A percentile compares a stretch with the other conserved stretches of the same genome.
Evolutionary conservation across 2,888 invertebrate genomes (phyloP).

Genomic region (Thymelicus sylvestris): DNA sequence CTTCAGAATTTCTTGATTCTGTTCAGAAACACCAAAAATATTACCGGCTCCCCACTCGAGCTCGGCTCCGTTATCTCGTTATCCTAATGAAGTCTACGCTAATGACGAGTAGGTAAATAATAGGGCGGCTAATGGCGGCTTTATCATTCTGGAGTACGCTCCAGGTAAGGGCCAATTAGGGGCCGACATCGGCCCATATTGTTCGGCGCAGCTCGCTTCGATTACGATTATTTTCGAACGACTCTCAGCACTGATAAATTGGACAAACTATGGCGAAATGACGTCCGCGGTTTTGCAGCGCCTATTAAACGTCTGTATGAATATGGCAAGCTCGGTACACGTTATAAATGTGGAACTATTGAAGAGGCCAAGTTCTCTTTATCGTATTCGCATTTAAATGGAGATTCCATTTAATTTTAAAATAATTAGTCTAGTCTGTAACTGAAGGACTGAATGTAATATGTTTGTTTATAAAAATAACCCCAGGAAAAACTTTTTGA

Average conservation of each 20-base stretch:
- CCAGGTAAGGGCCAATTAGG: slow-evolving; percentile 85
- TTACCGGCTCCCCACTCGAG: slow-evolving; percentile 65
- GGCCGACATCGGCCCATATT: slow-evolving; percentile 80
- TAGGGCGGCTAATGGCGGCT: slow-evolving; percentile 85
- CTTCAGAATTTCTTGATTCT: slow-evolving; percentile 62
- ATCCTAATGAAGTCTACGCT: slow-evolving; percentile 85
- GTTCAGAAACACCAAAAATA: slow-evolving; percentile 77
- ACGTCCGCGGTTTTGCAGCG: slow-evolving; percentile 72
- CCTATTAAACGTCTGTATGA: slow-evolving; percentile 72
- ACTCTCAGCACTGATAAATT: slow-evolving; percentile 81
- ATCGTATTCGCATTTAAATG: too few species aligned
- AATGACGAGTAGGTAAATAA: slow-evolving; percentile 85
- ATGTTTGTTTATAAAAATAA: too few species aligned
- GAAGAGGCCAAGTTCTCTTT: neutral
- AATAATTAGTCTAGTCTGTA: too few species aligned
- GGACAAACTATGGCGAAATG: slow-evolving; percentile 82
- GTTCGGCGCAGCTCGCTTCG: slow-evolving; percentile 74
- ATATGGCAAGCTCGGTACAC: slow-evolving; percentile 51
- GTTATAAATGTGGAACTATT: neutral
- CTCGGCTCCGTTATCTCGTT: slow-evolving; percentile 82
- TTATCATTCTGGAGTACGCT: slow-evolving; percentile 85
- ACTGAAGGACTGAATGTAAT: too few species aligned
- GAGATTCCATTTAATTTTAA: too few species aligned
- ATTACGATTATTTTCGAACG: slow-evolving; percentile 83
- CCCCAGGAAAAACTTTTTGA: too few species aligned